Evolutionary conservation across 2,797 vertebrate genomes (phyloP), one percentile per base, ranked within the genome.

Genomic region (Anolis apletophallus): DNA sequence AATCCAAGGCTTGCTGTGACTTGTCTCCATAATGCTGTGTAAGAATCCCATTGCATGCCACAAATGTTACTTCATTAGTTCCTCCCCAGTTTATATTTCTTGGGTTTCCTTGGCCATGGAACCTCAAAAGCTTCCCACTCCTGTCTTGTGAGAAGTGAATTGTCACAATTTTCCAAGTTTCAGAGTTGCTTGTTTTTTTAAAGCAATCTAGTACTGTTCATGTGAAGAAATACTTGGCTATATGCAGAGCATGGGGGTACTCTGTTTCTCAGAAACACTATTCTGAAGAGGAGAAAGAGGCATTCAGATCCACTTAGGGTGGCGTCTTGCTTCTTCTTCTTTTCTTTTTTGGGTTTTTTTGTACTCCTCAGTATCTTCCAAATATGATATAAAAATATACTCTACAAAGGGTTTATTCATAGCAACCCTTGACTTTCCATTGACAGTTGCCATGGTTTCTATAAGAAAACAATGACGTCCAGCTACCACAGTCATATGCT

Each of bases 371-470:
- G 76, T 11, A 83, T 5, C 54, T 80, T 83, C 82, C n/a, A 19
- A 0, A 2, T 0, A n/a, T 6, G 77, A 46, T 72, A 73, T 36
- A 90, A 85, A 89, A 94, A 86, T 54, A 84, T 0, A 21, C 36
- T 85, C 84, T 68, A 23, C 2, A 14, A 87, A 88, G 61, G 57
- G 52, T 52, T 73, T 54, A 85, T 69, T 85, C 90, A 78, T 17
- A 89, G 89, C 88, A 85, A 52, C 82, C 59, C 85, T 77, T 73
- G 84, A 87, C 68, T 86, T 87, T 67, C 3, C 17, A 3, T 75
- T 87, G 72, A 85, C 86, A 67, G 73, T 80, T 91, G 85, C 89
- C 73, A 69, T 81, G 87, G 92, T 77, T 90, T 83, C 90, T 52
- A 68, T 23, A 0, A 0, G 57, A 84, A 87, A 90, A 83, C 89